Evolutionary conservation across 2,797 vertebrate species (phyloP).

Genomic region (Loris lydekkerianus): DNA sequence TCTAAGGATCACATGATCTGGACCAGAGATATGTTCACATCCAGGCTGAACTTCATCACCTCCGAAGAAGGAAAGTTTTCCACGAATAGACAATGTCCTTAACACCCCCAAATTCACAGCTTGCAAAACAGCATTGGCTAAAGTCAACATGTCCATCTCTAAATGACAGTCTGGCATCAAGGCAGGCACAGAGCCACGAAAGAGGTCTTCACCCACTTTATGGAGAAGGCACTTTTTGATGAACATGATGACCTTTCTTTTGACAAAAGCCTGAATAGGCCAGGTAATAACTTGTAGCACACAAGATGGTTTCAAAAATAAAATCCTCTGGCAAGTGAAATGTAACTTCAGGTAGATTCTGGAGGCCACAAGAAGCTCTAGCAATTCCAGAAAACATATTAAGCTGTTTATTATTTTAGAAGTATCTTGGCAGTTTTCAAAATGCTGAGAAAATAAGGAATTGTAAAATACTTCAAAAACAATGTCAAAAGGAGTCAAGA

Average conservation of each 20-base stretch:
- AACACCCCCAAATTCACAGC: slow-evolving; percentile 90
- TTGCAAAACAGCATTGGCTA: slow-evolving; percentile 88
- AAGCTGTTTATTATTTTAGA: slow-evolving; percentile 83
- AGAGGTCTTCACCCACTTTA: slow-evolving; percentile 92
- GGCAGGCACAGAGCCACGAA: slow-evolving; percentile 39
- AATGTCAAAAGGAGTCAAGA: slow-evolving; percentile 90
- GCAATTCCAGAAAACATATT: slow-evolving; percentile 90
- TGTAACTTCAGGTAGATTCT: slow-evolving; percentile 82
- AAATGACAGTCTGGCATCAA: slow-evolving; percentile 26
- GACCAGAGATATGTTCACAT: not conserved
- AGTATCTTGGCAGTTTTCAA: slow-evolving; percentile 61
- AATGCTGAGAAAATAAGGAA: slow-evolving; percentile 84
- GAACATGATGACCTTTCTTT: slow-evolving; percentile 91
- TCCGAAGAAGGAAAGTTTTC: slow-evolving; percentile 90
- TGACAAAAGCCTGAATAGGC: slow-evolving; percentile 89
- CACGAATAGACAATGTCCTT: slow-evolving; percentile 84
- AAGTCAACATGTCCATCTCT: slow-evolving; percentile 83
- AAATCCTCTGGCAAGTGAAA: slow-evolving; percentile 88
- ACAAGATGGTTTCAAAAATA: slow-evolving; percentile 85
- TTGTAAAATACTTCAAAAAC: slow-evolving; percentile 89
- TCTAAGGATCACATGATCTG: slow-evolving; percentile 92
- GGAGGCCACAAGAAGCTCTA: slow-evolving; percentile 92
- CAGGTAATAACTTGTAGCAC: slow-evolving; percentile 86
- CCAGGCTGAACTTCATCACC: slow-evolving; percentile 82
- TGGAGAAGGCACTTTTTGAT: slow-evolving; percentile 92